Evolutionary conservation across 2,797 vertebrate genomes (phyloP).

Genomic region (Tiaroga cobitis): DNA sequence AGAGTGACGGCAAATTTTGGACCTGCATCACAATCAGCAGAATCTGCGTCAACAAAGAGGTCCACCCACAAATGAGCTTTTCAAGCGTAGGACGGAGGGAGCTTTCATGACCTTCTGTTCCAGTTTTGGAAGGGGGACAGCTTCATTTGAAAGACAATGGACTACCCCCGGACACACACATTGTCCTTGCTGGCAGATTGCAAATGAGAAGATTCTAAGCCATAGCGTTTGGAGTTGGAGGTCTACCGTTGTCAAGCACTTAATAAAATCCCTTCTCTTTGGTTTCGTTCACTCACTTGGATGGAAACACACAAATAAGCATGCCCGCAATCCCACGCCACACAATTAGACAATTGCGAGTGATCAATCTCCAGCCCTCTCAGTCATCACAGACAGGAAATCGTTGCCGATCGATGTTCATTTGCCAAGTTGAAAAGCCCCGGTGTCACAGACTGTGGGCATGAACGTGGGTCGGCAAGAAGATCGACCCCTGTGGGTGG

Average conservation of each 20-base stretch:
- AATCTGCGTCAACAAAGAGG: constrained; percentile 41
- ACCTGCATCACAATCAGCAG: constrained; percentile 37
- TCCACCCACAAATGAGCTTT: constrained; percentile 57
- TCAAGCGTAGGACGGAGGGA: constrained; percentile 65
- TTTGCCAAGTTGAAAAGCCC: constrained; percentile 67
- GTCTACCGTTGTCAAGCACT: constrained; percentile 77
- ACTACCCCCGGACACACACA: constrained; percentile 66
- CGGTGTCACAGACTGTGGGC: constrained; percentile 68
- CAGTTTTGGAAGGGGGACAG: constrained; percentile 71
- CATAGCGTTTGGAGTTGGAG: constrained; percentile 74
- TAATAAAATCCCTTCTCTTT: constrained; percentile 77
- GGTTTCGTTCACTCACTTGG: constrained; percentile 35
- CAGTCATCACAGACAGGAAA: constrained; percentile 76
- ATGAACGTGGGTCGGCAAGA: constrained; percentile 41
- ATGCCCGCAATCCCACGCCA: constrained; percentile 45
- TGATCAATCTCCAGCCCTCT: constrained; percentile 58
- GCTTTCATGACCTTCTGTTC: constrained; percentile 73
- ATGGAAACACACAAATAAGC: constrained; percentile 47
- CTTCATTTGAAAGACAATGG: constrained; percentile 81
- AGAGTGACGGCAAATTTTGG: constrained; percentile 22
- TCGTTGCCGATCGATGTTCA: constrained; percentile 75
- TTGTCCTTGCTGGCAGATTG: constrained; percentile 64
- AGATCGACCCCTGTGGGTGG: constrained; percentile 48
- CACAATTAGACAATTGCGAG: constrained; percentile 64
- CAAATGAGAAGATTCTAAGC: constrained; percentile 70